A percentile compares a stretch with the other conserved stretches of the same genome.
Evolutionary conservation across 2,888 invertebrate species (phyloP).

Genomic region (Mesopsocus fuscifrons): DNA sequence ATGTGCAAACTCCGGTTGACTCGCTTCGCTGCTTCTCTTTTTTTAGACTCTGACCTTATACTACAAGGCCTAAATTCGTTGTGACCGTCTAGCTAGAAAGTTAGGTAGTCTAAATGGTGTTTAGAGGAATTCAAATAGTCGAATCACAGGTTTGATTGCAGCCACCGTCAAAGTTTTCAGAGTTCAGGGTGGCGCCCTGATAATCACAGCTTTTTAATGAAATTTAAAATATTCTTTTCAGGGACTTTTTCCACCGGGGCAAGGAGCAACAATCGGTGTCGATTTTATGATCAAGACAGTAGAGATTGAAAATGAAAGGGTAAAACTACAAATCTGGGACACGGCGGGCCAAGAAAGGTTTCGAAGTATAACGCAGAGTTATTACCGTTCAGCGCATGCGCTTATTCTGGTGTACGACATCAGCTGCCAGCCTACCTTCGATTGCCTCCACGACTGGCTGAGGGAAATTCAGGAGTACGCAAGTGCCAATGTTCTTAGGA

Average conservation of each 20-base stretch:
- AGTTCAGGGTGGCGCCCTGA: too few relatives aligned
- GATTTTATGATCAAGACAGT: constrained; percentile 99
- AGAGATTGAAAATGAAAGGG: constrained; percentile 88
- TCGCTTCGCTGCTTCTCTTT: too few relatives aligned
- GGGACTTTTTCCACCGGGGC: constrained; percentile 94
- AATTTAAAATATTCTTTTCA: constrained; percentile 23
- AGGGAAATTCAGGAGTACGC: constrained; percentile 96
- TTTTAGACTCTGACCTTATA: too few relatives aligned
- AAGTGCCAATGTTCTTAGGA: constrained; percentile 80
- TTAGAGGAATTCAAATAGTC: too few relatives aligned
- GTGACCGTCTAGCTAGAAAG: too few relatives aligned
- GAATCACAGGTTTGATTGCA: too few relatives aligned
- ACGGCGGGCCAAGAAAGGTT: constrained; percentile 95
- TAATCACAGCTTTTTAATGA: too few relatives aligned
- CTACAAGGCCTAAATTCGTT: too few relatives aligned
- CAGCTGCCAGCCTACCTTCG: constrained; percentile 93
- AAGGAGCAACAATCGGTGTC: constrained; percentile 96
- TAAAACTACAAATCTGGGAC: constrained; percentile 98
- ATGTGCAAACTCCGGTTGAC: too few relatives aligned
- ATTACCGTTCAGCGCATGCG: constrained; percentile 93
- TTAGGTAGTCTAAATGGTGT: too few relatives aligned
- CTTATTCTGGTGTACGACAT: constrained; percentile 94
- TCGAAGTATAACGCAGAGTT: constrained; percentile 93
- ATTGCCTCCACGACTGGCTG: constrained; percentile 92
- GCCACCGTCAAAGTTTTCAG: too few relatives aligned